A percentile compares a stretch with the other conserved stretches of the same genome.
phyloP scores from a whole-genome alignment of 2,797 vertebrate species.

The Scarus forsteni region DNA sequence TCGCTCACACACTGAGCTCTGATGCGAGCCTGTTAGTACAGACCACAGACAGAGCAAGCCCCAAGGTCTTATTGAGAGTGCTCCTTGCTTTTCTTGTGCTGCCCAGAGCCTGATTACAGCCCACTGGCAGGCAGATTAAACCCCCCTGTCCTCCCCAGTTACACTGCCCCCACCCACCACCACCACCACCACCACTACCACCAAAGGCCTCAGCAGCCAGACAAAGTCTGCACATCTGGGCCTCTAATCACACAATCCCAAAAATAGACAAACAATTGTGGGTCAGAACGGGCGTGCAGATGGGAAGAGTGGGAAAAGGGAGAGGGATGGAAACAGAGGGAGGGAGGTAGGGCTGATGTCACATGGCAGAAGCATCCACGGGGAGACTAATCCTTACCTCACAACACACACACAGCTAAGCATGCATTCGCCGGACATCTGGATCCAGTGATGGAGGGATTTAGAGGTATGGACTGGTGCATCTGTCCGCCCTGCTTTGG shows the following conservation, averaged over 20 bases:
- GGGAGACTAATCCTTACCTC: constrained; percentile 41
- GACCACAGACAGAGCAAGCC: constrained; percentile 19
- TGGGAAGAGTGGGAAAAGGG: constrained; percentile 38
- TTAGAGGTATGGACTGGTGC: constrained; percentile 34
- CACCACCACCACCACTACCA: constrained; percentile 33
- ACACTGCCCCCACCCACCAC: constrained; percentile 23
- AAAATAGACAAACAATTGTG: constrained; percentile 78
- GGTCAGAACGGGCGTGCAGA: constrained; percentile 64
- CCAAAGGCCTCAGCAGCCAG: constrained; percentile 57
- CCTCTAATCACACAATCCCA: constrained; percentile 75
- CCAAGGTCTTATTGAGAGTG: constrained; percentile 15
- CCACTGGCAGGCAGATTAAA: constrained; percentile 73
- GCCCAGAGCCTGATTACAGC: constrained; percentile 71
- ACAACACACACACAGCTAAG: constrained; percentile 9
- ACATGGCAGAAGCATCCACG: constrained; percentile 36
- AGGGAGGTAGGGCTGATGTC: constrained; percentile 38
- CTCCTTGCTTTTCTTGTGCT: constrained; percentile 32
- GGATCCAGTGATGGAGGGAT: constrained; percentile 44
- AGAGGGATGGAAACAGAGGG: constrained; percentile 17
- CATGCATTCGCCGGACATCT: constrained; percentile 36
- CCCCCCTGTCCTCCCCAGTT: constrained; percentile 38
- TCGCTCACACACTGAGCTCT: constrained; percentile 29
- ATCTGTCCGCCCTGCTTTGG: constrained; percentile 39
- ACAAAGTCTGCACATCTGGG: constrained; percentile 79
- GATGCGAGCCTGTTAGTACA: constrained; percentile 34